A percentile compares a stretch with the other conserved stretches of the same genome.
Evolutionary conservation across 2,113 vertebrate genomes (phyloP).

Genomic region (Climacteris rufus): DNA sequence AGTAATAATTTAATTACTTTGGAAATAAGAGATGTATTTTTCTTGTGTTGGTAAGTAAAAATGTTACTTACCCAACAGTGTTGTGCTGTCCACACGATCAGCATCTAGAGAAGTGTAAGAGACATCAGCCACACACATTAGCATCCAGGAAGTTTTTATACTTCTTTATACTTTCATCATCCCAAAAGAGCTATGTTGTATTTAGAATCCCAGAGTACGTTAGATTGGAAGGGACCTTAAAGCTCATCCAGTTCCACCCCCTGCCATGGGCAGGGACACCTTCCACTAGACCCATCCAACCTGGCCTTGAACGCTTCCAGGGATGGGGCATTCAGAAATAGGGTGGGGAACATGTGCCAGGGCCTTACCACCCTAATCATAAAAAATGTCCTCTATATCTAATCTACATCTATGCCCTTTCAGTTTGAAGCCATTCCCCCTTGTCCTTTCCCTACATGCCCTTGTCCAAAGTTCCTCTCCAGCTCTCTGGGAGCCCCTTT

Average conservation of each 20-base stretch:
- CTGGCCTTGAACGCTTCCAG: background rate
- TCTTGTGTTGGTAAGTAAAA: background rate
- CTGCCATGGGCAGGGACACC: background rate
- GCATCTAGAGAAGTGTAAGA: slow-evolving; percentile 51
- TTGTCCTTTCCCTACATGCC: too few relatives aligned
- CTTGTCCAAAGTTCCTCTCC: background rate
- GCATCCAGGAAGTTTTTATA: background rate
- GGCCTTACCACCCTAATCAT: background rate
- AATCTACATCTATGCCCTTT: background rate
- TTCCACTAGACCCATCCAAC: too few relatives aligned
- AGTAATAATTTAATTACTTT: background rate
- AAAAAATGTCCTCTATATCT: background rate
- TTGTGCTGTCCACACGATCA: slow-evolving; percentile 70
- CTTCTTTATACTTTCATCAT: background rate
- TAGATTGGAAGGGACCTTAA: background rate
- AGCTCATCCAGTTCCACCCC: background rate
- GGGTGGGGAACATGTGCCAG: background rate
- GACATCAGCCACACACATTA: background rate
- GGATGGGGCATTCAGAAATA: background rate
- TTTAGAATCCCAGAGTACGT: background rate
- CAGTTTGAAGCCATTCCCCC: background rate
- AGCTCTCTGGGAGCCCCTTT: background rate
- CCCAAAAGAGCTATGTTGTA: background rate
- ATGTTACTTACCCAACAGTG: slow-evolving; percentile 11
- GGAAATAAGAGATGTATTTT: background rate